A percentile compares a stretch with the other conserved stretches of the same genome.
Evolutionary conservation across 2,113 vertebrate species (phyloP).

Genomic region (Cnemophilus loriae): DNA sequence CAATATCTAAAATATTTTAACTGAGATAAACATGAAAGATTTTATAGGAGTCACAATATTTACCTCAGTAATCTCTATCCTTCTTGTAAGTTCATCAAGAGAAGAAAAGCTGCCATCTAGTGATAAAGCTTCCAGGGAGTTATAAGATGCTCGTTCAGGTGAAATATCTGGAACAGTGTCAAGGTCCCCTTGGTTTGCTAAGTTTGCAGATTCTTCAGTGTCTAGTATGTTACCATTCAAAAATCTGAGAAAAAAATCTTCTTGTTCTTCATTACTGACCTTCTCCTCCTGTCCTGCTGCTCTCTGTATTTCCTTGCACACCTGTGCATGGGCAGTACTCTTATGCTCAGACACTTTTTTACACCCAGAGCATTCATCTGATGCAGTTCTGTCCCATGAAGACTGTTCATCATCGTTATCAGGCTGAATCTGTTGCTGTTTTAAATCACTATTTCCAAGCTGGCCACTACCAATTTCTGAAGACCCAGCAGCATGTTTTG

Average conservation of each 20-base stretch:
- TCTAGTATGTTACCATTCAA: conserved; percentile 68
- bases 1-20: background rate
- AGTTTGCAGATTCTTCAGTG: conserved; percentile 45
- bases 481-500: conserved; percentile 21
- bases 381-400: background rate
- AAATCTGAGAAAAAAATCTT: conserved; percentile 71
- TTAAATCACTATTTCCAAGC: conserved; percentile 49
- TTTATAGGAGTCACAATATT: conserved; percentile 21
- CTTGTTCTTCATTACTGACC: conserved; percentile 53
- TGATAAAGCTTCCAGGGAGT: conserved; percentile 66
- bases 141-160: conserved; percentile 66
- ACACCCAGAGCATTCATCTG: background rate
- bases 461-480: conserved; percentile 9
- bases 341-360: background rate
- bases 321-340: background rate
- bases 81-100: conserved; percentile 87
- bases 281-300: conserved; percentile 52
- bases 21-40: background rate
- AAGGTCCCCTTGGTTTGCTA: conserved; percentile 63
- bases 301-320: conserved; percentile 55
- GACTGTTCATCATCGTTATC: conserved; percentile 24
- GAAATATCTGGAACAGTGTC: conserved; percentile 66
- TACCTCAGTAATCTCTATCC: conserved; percentile 89
- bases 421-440: conserved; percentile 41
- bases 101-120: conserved; percentile 79